These are phyloP conservation scores for Aphaenogaster ashmeadi DNA, from an alignment of 1,140 invertebrate species.

Conservation along the genomic window DNA sequence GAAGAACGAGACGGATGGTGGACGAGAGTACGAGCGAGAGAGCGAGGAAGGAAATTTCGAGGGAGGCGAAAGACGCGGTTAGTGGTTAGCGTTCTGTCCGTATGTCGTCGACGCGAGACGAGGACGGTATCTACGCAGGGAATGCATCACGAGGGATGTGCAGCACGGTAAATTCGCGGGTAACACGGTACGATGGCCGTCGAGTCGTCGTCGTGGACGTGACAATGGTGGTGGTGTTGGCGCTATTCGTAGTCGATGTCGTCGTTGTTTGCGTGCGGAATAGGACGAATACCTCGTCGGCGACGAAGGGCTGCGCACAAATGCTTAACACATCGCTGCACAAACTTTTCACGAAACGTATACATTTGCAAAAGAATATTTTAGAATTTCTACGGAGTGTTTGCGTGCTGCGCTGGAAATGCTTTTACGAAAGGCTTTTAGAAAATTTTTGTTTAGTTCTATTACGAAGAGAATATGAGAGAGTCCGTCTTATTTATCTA, in stretches of 20 bases:
- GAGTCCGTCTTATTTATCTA: background rate
- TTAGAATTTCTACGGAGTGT: background rate
- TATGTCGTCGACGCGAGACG: constrained; percentile 39
- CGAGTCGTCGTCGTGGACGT: constrained; percentile 9
- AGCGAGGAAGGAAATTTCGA: constrained; percentile 58
- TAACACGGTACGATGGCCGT: constrained; percentile 41
- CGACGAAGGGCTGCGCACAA: background rate
- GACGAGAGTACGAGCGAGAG: background rate
- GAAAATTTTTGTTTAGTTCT: background rate
- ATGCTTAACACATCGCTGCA: constrained; percentile 10
- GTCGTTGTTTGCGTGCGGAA: constrained; percentile 56
- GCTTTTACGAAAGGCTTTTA: background rate
- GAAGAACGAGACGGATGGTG: constrained; percentile 19
- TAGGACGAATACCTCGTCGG: background rate
- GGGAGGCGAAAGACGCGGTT: constrained; percentile 51
- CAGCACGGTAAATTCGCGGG: constrained; percentile 73
- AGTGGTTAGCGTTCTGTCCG: constrained; percentile 64
- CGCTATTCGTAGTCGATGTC: constrained; percentile 34
- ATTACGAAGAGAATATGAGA: background rate
- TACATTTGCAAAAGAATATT: background rate
- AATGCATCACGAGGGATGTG: constrained; percentile 68
- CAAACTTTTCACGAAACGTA: constrained; percentile 18
- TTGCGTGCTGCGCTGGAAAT: background rate
- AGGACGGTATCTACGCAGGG: constrained; percentile 47
- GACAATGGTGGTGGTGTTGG: constrained; percentile 17